Percentiles rank a stretch among this genome's conserved stretches.
phyloP scores from a whole-genome alignment of 2,888 invertebrate species.

The Eupithecia insigniata region DNA sequence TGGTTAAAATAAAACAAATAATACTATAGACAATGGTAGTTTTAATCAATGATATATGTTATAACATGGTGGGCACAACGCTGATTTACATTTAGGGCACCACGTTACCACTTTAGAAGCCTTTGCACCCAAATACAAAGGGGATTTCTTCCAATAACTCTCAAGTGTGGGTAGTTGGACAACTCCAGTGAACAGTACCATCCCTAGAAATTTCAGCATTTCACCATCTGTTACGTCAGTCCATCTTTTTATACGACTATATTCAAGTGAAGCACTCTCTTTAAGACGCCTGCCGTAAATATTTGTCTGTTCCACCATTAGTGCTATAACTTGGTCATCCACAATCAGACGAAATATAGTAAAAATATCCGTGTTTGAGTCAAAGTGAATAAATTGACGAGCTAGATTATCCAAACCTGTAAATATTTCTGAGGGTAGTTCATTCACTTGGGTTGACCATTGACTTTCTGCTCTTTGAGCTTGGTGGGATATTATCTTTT shows the following conservation, averaged over 20 bases:
- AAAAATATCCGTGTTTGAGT: slow-evolving; percentile 19
- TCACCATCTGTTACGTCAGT: slow-evolving; percentile 16
- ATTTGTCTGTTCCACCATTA: slow-evolving; percentile 26
- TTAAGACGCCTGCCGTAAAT: slow-evolving; percentile 22
- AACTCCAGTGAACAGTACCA: slow-evolving; percentile 12
- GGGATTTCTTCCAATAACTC: slow-evolving; percentile 2
- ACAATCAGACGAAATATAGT: slow-evolving; percentile 20
- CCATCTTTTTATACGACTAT: slow-evolving; percentile 17
- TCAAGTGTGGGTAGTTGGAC: slow-evolving; percentile 15
- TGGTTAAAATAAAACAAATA: too few relatives aligned
- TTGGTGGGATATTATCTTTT: slow-evolving; percentile 15
- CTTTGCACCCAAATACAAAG: background rate
- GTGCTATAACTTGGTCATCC: slow-evolving; percentile 23
- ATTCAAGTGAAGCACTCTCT: slow-evolving; percentile 13
- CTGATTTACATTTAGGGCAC: too few relatives aligned
- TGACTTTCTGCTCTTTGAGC: slow-evolving; percentile 18
- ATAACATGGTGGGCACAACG: too few relatives aligned
- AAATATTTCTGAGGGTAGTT: slow-evolving; percentile 20
- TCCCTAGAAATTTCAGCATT: slow-evolving; percentile 16
- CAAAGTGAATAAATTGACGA: slow-evolving; percentile 27
- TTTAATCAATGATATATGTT: too few relatives aligned
- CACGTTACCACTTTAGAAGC: too few relatives aligned
- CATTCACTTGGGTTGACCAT: slow-evolving; percentile 24
- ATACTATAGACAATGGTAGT: too few relatives aligned
- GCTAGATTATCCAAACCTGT: slow-evolving; percentile 23